These are phyloP conservation scores for Amiota minor DNA, from an alignment of 2,888 invertebrate species.

Conservation along the genomic window DNA sequence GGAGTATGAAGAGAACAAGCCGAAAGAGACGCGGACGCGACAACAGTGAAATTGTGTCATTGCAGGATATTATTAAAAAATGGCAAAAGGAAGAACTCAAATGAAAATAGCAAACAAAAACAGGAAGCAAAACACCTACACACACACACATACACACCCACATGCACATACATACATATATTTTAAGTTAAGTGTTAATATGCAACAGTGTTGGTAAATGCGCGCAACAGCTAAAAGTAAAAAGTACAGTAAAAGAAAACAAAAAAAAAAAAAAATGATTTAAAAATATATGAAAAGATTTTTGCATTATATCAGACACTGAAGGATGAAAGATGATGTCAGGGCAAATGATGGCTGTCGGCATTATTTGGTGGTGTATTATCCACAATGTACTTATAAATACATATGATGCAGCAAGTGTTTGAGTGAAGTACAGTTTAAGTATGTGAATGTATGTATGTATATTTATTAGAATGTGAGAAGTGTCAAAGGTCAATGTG, in stretches of 20 bases:
- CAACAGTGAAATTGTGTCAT: slow-evolving; percentile 24
- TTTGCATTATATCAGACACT: slow-evolving; percentile 21
- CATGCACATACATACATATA: not conserved
- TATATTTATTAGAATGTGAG: not conserved
- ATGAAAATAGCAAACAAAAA: slow-evolving; percentile 27
- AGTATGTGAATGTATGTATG: not conserved
- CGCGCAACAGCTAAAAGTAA: not conserved
- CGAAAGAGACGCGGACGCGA: not conserved
- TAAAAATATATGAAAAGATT: slow-evolving; percentile 27
- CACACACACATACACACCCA: not conserved
- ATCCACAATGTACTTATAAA: not conserved
- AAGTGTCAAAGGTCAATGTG: slow-evolving; percentile 31
- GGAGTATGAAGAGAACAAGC: not conserved
- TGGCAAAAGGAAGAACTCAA: slow-evolving; percentile 25
- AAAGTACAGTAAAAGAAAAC: too few relatives aligned
- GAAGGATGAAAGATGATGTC: slow-evolving; percentile 20
- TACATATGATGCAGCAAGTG: not conserved
- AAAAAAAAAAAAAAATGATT: too few relatives aligned
- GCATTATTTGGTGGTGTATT: not conserved
- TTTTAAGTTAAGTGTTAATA: slow-evolving; percentile 19
- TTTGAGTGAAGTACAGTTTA: not conserved
- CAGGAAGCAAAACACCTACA: slow-evolving; percentile 23
- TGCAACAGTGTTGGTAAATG: slow-evolving; percentile 15
- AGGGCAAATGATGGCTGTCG: slow-evolving; percentile 13
- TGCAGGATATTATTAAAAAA: slow-evolving; percentile 31